Conservation (phyloP, 1,140 invertebrate species). For the Bicyclus anynana region DNA sequence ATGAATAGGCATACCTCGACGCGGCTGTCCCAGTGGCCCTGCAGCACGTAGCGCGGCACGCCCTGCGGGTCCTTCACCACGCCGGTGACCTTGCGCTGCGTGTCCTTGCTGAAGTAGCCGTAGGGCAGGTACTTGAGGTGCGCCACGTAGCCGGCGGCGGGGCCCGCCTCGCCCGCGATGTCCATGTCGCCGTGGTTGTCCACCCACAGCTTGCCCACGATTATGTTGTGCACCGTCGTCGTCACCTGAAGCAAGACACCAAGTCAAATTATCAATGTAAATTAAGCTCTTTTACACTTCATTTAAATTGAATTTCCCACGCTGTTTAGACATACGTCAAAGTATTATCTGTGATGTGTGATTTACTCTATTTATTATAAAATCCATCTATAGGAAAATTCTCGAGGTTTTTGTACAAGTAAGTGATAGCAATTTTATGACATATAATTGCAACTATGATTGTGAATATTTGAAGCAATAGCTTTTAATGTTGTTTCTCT, state of each 20-base stretch:
- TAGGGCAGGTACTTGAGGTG: slow-evolving; percentile 98
- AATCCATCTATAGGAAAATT: too few relatives aligned
- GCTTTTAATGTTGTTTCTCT: too few relatives aligned
- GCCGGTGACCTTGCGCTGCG: slow-evolving; percentile 92
- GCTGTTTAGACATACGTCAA: too few relatives aligned
- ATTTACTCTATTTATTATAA: too few relatives aligned
- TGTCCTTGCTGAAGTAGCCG: slow-evolving; percentile 97
- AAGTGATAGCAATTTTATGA: too few relatives aligned
- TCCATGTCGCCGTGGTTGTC: slow-evolving; percentile 99
- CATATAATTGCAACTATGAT: too few relatives aligned
- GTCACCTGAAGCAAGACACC: slow-evolving; percentile 81
- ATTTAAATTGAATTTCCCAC: too few relatives aligned
- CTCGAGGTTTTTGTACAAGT: too few relatives aligned
- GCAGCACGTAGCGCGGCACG: slow-evolving; percentile 85
- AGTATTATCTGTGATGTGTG: too few relatives aligned
- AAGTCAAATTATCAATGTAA: not conserved
- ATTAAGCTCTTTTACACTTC: too few relatives aligned
- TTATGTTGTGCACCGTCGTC: slow-evolving; percentile 99
- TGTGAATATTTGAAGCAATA: too few relatives aligned
- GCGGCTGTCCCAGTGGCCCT: slow-evolving; percentile 96
- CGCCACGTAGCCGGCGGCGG: slow-evolving; percentile 93
- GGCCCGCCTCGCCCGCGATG: slow-evolving; percentile 87
- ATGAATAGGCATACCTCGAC: too few relatives aligned
- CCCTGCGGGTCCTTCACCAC: slow-evolving; percentile 84
- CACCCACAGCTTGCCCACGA: slow-evolving; percentile 99